Evolutionary conservation across 2,888 invertebrate species (phyloP).

Genomic region (Caradrina clavipalpis): DNA sequence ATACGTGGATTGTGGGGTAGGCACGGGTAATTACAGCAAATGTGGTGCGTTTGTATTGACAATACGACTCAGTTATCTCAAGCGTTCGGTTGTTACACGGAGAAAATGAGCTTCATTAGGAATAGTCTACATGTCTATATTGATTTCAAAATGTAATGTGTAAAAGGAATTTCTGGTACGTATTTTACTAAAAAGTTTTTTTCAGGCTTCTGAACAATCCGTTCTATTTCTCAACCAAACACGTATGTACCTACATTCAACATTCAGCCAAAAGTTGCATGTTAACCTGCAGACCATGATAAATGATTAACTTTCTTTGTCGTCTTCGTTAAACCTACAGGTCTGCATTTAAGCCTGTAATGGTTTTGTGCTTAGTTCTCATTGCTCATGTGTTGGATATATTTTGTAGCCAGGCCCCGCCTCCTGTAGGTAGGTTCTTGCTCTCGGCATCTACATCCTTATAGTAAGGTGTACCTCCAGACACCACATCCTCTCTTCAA

Average conservation of each 20-base stretch:
- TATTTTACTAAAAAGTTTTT: no score
- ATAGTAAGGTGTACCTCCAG: conserved; percentile 22
- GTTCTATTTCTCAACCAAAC: no score
- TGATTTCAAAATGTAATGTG: background rate
- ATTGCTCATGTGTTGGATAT: background rate
- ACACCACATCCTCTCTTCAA: conserved; percentile 50
- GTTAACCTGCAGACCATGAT: no score
- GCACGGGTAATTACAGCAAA: conserved; percentile 87
- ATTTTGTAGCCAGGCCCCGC: background rate
- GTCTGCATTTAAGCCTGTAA: background rate
- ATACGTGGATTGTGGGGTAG: conserved; percentile 84
- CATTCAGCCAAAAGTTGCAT: no score
- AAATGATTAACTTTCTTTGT: no score
- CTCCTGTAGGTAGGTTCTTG: background rate
- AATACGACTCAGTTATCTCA: conserved; percentile 69
- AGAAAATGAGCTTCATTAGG: conserved; percentile 41
- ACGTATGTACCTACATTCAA: no score
- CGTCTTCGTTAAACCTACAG: no score
- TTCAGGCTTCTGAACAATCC: no score
- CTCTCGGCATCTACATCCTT: conserved; percentile 12
- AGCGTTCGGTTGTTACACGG: conserved; percentile 28
- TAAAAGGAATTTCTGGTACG: background rate
- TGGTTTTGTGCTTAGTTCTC: background rate
- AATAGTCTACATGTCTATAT: background rate
- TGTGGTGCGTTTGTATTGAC: conserved; percentile 83